Evolutionary conservation across 2,113 vertebrate species (phyloP).

Genomic region (Pyxicephalus adspersus): DNA sequence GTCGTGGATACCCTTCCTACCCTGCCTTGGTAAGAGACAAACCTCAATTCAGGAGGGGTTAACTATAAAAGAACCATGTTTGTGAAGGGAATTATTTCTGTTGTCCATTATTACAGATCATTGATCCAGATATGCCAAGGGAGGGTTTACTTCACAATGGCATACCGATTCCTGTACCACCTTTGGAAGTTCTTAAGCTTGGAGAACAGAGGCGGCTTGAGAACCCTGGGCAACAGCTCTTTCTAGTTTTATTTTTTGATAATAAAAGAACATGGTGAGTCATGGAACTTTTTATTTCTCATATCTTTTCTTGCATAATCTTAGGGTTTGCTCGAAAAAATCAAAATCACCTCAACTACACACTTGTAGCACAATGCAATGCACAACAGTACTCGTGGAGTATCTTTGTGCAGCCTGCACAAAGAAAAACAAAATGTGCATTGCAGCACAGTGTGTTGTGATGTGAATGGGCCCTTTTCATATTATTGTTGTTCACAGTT

Average conservation of each 20-base stretch:
- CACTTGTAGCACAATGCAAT: no score
- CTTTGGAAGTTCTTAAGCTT: constrained; percentile 87
- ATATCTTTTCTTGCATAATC: neutral
- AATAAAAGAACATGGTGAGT: constrained; percentile 98
- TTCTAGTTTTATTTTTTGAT: constrained; percentile 98
- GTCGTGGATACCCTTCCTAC: constrained; percentile 96
- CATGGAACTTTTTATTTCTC: constrained; percentile 59
- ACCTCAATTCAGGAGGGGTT: neutral
- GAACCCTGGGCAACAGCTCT: constrained; percentile 85
- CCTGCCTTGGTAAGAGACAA: constrained; percentile 88
- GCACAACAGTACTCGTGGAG: no score
- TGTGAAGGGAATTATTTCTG: no score
- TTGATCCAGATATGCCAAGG: constrained; percentile 94
- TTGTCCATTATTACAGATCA: constrained; percentile 76
- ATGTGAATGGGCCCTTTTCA: no score
- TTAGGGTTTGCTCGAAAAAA: neutral
- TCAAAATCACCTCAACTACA: no score
- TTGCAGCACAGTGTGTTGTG: no score
- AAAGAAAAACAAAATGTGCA: no score
- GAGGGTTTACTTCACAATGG: constrained; percentile 96
- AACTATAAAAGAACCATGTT: neutral
- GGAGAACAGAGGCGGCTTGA: constrained; percentile 92
- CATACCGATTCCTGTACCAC: constrained; percentile 94
- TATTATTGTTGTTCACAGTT: no score
- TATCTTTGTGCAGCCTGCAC: no score